A percentile compares a stretch with the other conserved stretches of the same genome.
phyloP scores from a whole-genome alignment of 2,888 invertebrate species.

The Podotricha telesiphe region DNA sequence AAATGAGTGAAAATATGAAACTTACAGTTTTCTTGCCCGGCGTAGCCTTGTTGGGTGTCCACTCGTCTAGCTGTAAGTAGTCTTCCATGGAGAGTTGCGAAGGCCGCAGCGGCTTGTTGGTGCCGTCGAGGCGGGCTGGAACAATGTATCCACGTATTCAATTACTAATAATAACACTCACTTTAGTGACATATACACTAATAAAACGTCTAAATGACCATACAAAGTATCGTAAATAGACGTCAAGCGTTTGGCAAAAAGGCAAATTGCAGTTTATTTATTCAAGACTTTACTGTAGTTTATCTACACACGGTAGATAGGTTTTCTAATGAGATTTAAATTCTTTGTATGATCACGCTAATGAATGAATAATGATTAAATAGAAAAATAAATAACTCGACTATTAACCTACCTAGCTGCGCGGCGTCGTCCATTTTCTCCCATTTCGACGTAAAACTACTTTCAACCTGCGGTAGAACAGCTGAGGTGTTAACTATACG shows the following conservation, averaged over 20 bases:
- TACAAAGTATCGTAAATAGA: no score
- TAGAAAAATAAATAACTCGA: constrained; percentile 41
- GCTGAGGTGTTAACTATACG: constrained; percentile 74
- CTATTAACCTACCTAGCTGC: constrained; percentile 90
- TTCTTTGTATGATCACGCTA: constrained; percentile 7
- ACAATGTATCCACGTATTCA: constrained; percentile 62
- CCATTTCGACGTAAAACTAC: constrained; percentile 88
- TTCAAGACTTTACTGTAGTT: no score
- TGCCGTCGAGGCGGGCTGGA: constrained; percentile 96
- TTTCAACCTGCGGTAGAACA: constrained; percentile 78
- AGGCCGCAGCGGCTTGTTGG: constrained; percentile 88
- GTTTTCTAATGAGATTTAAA: neutral
- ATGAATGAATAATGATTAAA: neutral
- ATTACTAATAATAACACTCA: neutral
- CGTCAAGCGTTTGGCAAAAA: no score
- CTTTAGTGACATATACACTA: neutral
- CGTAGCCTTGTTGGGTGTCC: constrained; percentile 83
- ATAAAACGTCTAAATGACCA: neutral
- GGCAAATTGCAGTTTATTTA: no score
- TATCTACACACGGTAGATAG: neutral
- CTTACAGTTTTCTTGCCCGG: constrained; percentile 95
- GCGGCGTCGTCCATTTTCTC: constrained; percentile 92
- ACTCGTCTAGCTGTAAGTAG: constrained; percentile 94
- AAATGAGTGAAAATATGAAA: constrained; percentile 46
- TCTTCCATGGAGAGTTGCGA: constrained; percentile 93